Percentiles rank a stretch among this genome's conserved stretches.
Conservation (phyloP, 2,888 invertebrate genomes). For the Ophioninae sp. region DNA sequence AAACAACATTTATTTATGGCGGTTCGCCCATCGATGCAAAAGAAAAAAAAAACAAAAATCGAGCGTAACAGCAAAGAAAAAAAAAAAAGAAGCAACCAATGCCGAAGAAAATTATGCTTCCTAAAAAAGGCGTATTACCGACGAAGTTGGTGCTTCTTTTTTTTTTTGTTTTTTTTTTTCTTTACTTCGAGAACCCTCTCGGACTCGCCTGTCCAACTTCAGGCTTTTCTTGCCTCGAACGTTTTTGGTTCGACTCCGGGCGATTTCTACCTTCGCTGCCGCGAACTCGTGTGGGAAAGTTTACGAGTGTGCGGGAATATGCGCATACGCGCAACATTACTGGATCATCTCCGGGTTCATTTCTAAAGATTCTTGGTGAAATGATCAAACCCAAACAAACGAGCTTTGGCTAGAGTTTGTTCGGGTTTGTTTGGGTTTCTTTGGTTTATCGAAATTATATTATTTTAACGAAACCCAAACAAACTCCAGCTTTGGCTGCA, state of each 20-base stretch:
- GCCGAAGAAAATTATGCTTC: conserved; percentile 75
- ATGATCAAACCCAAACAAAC: too few species aligned
- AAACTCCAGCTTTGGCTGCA: too few species aligned
- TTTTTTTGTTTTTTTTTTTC: neutral
- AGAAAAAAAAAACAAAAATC: conserved; percentile 53
- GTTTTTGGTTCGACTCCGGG: conserved; percentile 1
- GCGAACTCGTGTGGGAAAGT: neutral
- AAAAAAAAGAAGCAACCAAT: conserved; percentile 70
- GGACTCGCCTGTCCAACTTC: conserved; percentile 35
- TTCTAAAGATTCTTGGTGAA: conserved; percentile 25
- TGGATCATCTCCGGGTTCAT: conserved; percentile 4
- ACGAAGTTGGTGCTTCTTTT: conserved; percentile 58
- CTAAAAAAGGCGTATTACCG: conserved; percentile 72
- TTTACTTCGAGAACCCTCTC: conserved; percentile 28
- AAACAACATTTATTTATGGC: conserved; percentile 81
- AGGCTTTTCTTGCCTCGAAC: conserved; percentile 21
- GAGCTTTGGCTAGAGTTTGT: neutral
- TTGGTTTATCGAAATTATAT: too few species aligned
- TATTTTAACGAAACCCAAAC: too few species aligned
- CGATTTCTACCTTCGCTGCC: neutral
- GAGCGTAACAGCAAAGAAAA: neutral
- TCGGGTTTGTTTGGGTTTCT: too few species aligned
- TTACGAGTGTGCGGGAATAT: neutral
- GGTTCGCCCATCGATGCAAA: conserved; percentile 73
- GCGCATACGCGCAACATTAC: neutral